Conservation (phyloP, 53 echinoderm and acorn worm species). For the Holothuria scabra region DNA sequence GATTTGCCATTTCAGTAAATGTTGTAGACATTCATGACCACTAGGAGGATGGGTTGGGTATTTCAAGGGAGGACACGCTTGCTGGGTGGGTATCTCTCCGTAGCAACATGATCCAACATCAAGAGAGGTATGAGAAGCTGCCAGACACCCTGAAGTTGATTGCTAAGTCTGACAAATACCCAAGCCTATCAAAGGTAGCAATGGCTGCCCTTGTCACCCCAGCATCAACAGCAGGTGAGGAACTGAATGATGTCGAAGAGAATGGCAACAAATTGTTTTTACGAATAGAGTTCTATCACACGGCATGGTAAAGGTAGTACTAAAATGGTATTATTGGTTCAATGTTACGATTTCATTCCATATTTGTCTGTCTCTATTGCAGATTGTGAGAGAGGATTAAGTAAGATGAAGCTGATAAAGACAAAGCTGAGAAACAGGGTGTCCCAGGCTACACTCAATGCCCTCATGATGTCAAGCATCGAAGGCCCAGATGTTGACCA, state of each 20-base stretch:
- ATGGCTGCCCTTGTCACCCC: conserved; percentile 23
- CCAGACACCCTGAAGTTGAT: conserved; percentile 22
- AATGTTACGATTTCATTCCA: too few species aligned
- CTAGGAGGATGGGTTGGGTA: neutral
- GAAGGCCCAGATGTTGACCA: conserved; percentile 46
- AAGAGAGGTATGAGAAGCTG: conserved; percentile 13
- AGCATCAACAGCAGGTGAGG: conserved; percentile 30
- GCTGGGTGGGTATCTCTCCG: conserved; percentile 13
- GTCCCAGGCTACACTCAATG: conserved; percentile 51
- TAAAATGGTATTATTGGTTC: too few species aligned
- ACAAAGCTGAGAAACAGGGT: conserved; percentile 54
- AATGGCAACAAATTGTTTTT: too few species aligned
- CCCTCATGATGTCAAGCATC: conserved; percentile 22
- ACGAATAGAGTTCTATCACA: too few species aligned
- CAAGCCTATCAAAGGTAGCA: conserved; percentile 5
- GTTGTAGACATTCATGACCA: too few species aligned
- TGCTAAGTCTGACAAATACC: neutral
- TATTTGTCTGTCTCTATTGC: neutral
- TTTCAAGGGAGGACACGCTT: conserved; percentile 11
- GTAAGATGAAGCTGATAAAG: conserved; percentile 51
- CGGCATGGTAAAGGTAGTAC: too few species aligned
- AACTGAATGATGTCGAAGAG: too few species aligned
- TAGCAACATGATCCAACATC: conserved; percentile 10
- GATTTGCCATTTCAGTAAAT: too few species aligned
- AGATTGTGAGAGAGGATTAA: conserved; percentile 63